Base-by-base conservation (phyloP, 2,113 vertebrate species). In the Vulpes lagopus region DNA sequence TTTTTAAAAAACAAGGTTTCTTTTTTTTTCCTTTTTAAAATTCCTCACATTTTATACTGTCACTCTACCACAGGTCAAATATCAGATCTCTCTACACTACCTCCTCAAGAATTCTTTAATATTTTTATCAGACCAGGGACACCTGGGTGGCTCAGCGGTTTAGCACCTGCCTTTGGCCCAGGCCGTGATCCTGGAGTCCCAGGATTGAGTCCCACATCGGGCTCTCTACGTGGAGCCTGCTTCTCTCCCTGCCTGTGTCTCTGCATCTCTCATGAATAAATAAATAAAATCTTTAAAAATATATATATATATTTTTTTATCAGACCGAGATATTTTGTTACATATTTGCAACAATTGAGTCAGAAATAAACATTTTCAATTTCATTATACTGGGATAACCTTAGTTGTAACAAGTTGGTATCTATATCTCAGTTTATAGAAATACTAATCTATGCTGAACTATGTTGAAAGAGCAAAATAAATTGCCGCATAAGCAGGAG, bases 31-130 rank as follows among this genome's bases (percentile, higher is more conserved):
- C 23, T 17, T 32, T 62, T 92, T 62, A 67, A 95, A 82, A 87
- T 49, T 80, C 16, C 3, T 92, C 57, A 73, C 38, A 69, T 65
- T 23, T 62, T 64, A 92, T 82, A 73, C n/a, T 57, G 27, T 84
- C 38, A 32, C 17, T 64, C 9, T 76, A 76, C n/a, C 55, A 95
- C 16, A 90, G 49, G 57, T 92, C 83, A 87, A 79, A 82, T 82
- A 51, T 74, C 65, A 92, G 83, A 55, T 95, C 20, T 81, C 22
- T n/a, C 25, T 73, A 71, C 55, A 43, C 25, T 74, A 64, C 22
- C n/a, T 55, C 64, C 57, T 82, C 92, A 67, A 88, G 67, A 88
- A 53, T 81, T 80, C 62, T 95, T 92, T 87, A 51, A 74, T 64
- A 15, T 49, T 74, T 81, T 82, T 82, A 55, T 95, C 43, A 64